Evolutionary conservation across 2,113 vertebrate species (phyloP), one percentile per base, ranked within the genome.

Genomic region (Megaptera novaeangliae): DNA sequence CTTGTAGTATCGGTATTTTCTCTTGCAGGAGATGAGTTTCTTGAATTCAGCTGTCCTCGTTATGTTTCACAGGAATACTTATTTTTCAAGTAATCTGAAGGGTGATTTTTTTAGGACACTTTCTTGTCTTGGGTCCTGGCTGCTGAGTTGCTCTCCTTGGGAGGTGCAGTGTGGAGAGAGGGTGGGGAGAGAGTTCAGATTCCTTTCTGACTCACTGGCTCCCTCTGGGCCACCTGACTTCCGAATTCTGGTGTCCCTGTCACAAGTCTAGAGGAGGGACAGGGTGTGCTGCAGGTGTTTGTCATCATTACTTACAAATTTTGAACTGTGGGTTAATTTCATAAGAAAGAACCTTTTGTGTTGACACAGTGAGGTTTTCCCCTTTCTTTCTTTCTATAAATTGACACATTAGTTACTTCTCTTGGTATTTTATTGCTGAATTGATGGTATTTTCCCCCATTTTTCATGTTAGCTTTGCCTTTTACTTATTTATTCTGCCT

Each of bases 131-230:
- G 39, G 25, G 21, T 31, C 0, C 25, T 68, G 55, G 27, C 55
- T 59, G 39, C 63, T 72, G n/a, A 86, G 68, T 55, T 31, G 36
- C 20, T 23, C 8, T 2, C 15, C 23, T 5, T 21, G 29, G 13
- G 29, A 1, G 3, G n/a, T 21, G 13, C 10, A 0, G 75, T 66
- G 12, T 3, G 36, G 2, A 27, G 17, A 20, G 29, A 5, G 52
- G 52, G 52, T 55, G 52, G 52, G 52, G 52, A 57, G 55, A 57
- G 55, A 21, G 55, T 57, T 57, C 20, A 21, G 55, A 57, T 11
- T 71, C 29, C 1, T 2, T 31, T 36, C 64, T 27, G 61, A 23
- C 18, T 39, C 4, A 4, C 5, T 36, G 18, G 23, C 2, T 64
- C 31, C 18, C 6, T 14, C 6, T 13, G 39, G 15, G 7, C 29